A percentile compares a stretch with the other conserved stretches of the same genome.
phyloP scores from a whole-genome alignment of 1,140 invertebrate genomes.

The Melanaphis sacchari region DNA sequence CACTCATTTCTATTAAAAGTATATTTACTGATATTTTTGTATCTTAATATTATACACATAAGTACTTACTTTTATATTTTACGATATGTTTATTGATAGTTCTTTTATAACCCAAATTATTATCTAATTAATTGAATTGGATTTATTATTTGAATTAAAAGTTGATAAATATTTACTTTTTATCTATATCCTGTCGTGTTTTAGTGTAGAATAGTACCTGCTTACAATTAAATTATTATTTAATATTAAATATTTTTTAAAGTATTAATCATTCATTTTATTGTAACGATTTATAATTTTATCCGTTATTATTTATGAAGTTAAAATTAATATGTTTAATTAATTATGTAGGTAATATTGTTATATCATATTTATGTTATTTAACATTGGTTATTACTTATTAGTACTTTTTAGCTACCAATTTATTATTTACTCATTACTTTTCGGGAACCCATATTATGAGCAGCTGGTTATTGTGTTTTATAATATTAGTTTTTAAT shows the following conservation, averaged over 20 bases:
- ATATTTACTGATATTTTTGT: not conserved
- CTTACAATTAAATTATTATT: not conserved
- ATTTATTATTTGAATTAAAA: not conserved
- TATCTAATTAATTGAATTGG: not conserved
- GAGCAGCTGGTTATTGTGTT: conserved; percentile 2
- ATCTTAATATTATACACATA: not conserved
- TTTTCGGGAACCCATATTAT: not conserved
- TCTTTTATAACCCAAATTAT: not conserved
- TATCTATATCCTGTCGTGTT: not conserved
- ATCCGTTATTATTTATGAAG: not conserved
- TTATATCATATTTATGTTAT: not conserved
- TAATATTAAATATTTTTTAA: not conserved
- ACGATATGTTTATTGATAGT: not conserved
- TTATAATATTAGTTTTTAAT: conserved; percentile 18
- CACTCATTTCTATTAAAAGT: not conserved
- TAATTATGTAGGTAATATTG: not conserved
- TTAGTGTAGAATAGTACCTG: not conserved
- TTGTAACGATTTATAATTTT: not conserved
- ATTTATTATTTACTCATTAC: not conserved
- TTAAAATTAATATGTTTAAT: not conserved
- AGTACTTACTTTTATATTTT: not conserved
- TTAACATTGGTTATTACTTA: not conserved
- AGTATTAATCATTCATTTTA: not conserved
- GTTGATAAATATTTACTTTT: not conserved
- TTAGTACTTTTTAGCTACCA: not conserved